phyloP scores from a whole-genome alignment of 2,113 vertebrate species.

The Etheostoma spectabile region DNA sequence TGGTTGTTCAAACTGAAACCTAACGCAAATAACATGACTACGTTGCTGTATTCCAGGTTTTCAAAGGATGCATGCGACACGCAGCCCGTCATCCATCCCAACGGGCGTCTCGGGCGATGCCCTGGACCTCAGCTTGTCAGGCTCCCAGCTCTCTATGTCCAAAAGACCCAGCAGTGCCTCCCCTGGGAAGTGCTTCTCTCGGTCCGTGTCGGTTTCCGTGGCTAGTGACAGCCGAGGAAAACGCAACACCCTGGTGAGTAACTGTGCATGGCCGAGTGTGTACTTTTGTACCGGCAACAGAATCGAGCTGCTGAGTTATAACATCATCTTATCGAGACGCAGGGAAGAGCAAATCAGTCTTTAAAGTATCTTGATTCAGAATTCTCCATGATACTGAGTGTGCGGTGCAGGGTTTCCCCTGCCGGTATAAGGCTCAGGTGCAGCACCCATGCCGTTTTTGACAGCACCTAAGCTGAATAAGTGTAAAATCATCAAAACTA shows the following conservation, averaged over 20 bases:
- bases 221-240: constrained; percentile 83
- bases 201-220: constrained; percentile 85
- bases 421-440: no score
- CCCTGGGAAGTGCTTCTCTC: constrained; percentile 81
- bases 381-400: neutral
- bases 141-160: constrained; percentile 84
- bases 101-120: constrained; percentile 53
- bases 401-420: neutral
- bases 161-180: constrained; percentile 88
- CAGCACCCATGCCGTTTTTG: no score
- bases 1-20: neutral
- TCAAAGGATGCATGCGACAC: constrained; percentile 87
- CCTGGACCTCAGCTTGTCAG: constrained; percentile 87
- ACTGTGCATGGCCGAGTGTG: neutral
- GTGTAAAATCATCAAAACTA: no score
- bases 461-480: no score
- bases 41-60: constrained; percentile 25
- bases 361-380: neutral
- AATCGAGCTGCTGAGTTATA: neutral
- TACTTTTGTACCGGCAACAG: neutral
- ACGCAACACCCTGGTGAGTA: constrained; percentile 87
- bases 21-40: neutral
- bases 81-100: constrained; percentile 79
- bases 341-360: constrained; percentile 9
- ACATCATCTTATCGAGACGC: constrained; percentile 26